A percentile compares a stretch with the other conserved stretches of the same genome.
phyloP scores from a whole-genome alignment of 2,113 vertebrate species.

The Sinocyclocheilus anophthalmus region DNA sequence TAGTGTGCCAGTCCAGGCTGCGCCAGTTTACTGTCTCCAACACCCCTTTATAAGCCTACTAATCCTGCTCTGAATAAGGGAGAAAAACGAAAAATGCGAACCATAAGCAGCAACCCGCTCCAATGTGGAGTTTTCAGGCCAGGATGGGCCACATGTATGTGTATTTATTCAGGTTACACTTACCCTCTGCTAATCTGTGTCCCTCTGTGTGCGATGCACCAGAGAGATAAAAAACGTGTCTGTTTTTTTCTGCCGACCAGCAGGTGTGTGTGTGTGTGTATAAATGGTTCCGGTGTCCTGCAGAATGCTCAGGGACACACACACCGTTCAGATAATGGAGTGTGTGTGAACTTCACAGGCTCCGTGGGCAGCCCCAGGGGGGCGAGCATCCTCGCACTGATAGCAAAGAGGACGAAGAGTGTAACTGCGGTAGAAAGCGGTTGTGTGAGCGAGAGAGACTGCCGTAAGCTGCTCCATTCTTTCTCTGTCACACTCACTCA shows the following conservation, averaged over 20 bases:
- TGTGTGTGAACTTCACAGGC: slow-evolving; percentile 71
- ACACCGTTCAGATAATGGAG: slow-evolving; percentile 60
- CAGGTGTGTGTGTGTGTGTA: slow-evolving; percentile 57
- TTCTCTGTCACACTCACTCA: slow-evolving; percentile 40
- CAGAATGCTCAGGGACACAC: slow-evolving; percentile 46
- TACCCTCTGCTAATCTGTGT: slow-evolving; percentile 60
- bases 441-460: slow-evolving; percentile 10
- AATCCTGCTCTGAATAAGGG: slow-evolving; percentile 63
- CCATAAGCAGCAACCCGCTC: slow-evolving; percentile 60
- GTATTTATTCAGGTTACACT: slow-evolving; percentile 60
- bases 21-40: slow-evolving; percentile 66
- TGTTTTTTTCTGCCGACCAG: slow-evolving; percentile 49
- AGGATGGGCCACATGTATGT: slow-evolving; percentile 29
- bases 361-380: slow-evolving; percentile 63
- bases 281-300: slow-evolving; percentile 61
- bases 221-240: slow-evolving; percentile 47
- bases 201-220: slow-evolving; percentile 60
- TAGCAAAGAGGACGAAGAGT: slow-evolving; percentile 59
- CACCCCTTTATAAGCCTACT: slow-evolving; percentile 51
- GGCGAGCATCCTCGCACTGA: slow-evolving; percentile 62
- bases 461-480: slow-evolving; percentile 31
- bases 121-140: slow-evolving; percentile 52
- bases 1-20: slow-evolving; percentile 59
- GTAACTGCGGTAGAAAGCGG: slow-evolving; percentile 52
- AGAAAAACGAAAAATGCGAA: slow-evolving; percentile 44